phyloP scores from a whole-genome alignment of 2,113 vertebrate species.

The Sapajus apella region DNA sequence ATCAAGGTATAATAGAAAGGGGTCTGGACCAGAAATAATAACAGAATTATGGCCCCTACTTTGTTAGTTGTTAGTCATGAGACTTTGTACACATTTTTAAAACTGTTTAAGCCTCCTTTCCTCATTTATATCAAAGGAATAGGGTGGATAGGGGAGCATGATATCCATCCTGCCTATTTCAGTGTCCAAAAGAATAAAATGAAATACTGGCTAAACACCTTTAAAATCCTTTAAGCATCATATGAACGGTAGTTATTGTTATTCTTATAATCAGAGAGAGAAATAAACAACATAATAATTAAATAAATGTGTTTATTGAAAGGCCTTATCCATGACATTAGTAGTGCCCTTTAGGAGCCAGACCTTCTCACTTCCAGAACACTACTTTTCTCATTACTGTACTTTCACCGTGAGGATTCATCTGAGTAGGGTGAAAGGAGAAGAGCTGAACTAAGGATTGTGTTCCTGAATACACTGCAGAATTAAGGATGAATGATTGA shows the following conservation, averaged over 20 bases:
- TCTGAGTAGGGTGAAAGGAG: background rate
- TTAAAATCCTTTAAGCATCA: background rate
- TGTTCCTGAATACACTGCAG: background rate
- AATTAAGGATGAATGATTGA: background rate
- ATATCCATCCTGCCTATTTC: background rate
- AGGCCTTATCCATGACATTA: background rate
- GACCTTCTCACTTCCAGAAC: background rate
- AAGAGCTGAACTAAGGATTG: background rate
- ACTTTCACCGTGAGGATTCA: background rate
- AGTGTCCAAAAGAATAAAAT: background rate
- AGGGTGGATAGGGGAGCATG: background rate
- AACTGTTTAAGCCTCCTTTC: background rate
- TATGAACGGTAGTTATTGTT: background rate
- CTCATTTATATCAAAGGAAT: background rate
- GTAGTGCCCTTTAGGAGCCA: background rate
- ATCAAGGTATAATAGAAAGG: background rate
- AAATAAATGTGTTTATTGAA: slow-evolving; percentile 18
- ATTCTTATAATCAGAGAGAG: background rate
- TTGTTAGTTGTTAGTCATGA: background rate
- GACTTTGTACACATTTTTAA: background rate
- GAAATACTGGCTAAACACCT: background rate
- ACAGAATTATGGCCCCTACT: background rate
- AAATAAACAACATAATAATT: background rate
- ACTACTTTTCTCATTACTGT: background rate
- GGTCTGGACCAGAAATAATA: background rate